Evolutionary conservation across 2,888 invertebrate species (phyloP).

Genomic region (Brassicogethes aeneus): DNA sequence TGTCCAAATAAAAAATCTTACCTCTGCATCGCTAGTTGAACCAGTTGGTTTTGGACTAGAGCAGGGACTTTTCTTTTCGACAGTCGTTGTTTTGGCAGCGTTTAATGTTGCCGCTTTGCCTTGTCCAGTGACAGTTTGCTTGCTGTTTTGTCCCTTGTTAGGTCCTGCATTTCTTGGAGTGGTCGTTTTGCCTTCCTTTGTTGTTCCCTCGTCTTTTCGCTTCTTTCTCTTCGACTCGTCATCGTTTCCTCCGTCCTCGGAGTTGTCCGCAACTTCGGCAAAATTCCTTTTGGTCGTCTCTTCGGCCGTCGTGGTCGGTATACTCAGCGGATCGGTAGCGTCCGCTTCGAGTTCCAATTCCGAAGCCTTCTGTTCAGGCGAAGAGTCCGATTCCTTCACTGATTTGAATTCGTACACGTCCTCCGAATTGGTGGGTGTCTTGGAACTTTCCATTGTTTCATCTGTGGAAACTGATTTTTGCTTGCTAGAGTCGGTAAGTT

Average conservation of each 20-base stretch:
- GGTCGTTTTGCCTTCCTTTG: slow-evolving; percentile 58
- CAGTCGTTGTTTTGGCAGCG: slow-evolving; percentile 28
- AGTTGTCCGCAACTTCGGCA: slow-evolving; percentile 47
- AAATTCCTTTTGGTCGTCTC: slow-evolving; percentile 34
- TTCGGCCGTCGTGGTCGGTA: slow-evolving; percentile 25
- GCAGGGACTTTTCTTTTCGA: slow-evolving; percentile 61
- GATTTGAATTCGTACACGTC: slow-evolving; percentile 53
- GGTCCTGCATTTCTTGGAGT: slow-evolving; percentile 48
- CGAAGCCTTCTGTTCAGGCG: slow-evolving; percentile 31
- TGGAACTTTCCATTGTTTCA: slow-evolving; percentile 9
- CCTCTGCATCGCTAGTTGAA: slow-evolving; percentile 44
- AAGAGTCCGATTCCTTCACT: slow-evolving; percentile 43
- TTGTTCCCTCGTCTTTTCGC: slow-evolving; percentile 58
- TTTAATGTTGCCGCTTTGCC: slow-evolving; percentile 32
- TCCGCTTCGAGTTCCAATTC: slow-evolving; percentile 35
- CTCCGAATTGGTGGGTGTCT: slow-evolving; percentile 30
- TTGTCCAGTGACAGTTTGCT: slow-evolving; percentile 34
- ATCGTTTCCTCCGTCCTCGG: slow-evolving; percentile 46
- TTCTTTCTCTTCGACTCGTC: slow-evolving; percentile 66
- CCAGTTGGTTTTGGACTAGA: slow-evolving; percentile 49
- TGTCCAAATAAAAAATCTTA: not conserved
- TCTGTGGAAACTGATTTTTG: slow-evolving; percentile 17
- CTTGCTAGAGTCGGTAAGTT: slow-evolving; percentile 32
- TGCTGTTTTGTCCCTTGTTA: slow-evolving; percentile 39
- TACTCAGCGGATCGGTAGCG: slow-evolving; percentile 22